Evolutionary conservation across 2,797 vertebrate genomes (phyloP).

Genomic region (Xerus rutilus): DNA sequence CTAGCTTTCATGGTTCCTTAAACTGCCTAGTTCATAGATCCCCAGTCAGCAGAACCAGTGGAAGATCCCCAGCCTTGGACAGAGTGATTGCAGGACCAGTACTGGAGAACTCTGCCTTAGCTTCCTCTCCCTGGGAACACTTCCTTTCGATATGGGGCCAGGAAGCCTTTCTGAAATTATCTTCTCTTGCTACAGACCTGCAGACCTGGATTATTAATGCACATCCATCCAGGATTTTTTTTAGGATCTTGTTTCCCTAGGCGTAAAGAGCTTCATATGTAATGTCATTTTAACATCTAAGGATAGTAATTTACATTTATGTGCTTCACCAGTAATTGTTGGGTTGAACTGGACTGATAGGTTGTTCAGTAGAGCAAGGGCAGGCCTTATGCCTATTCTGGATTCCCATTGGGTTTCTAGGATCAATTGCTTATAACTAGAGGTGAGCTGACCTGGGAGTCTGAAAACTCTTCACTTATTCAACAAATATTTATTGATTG

Average conservation of each 20-base stretch:
- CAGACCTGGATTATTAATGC: not conserved
- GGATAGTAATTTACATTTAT: not conserved
- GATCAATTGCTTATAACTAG: not conserved
- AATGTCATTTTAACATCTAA: slow-evolving; percentile 19
- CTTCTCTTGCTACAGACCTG: not conserved
- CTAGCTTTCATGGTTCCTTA: not conserved
- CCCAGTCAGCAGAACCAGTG: not conserved
- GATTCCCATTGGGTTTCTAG: not conserved
- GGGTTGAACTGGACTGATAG: not conserved
- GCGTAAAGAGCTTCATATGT: not conserved
- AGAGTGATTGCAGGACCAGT: not conserved
- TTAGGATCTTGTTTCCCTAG: not conserved
- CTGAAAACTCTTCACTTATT: not conserved
- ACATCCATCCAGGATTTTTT: not conserved
- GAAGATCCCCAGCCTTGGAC: not conserved
- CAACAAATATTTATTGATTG: not conserved
- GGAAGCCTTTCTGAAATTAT: not conserved
- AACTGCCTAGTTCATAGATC: not conserved
- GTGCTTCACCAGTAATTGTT: not conserved
- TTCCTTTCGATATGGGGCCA: not conserved
- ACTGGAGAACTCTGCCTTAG: not conserved
- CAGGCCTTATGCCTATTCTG: not conserved
- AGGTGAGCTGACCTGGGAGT: slow-evolving; percentile 24
- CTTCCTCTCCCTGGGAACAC: not conserved
- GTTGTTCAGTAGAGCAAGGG: not conserved